Evolutionary conservation across 2,888 invertebrate species (phyloP).

Genomic region (Macropis europaea): DNA sequence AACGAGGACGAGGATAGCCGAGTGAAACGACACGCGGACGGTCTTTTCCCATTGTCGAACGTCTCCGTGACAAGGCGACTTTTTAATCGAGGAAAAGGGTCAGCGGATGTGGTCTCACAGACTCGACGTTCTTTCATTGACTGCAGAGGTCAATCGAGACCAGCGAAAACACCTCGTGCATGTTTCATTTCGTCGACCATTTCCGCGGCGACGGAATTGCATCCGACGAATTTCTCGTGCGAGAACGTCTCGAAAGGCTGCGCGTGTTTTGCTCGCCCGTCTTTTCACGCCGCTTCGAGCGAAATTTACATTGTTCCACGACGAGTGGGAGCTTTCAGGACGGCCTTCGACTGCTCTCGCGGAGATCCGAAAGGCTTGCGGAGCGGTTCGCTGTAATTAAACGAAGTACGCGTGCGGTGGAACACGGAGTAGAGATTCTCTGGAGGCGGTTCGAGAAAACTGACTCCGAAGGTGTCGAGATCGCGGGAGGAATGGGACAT

Average conservation of each 20-base stretch:
- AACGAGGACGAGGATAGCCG: constrained; percentile 23
- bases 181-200: neutral
- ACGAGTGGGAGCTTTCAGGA: no score
- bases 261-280: neutral
- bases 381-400: neutral
- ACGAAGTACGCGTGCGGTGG: neutral
- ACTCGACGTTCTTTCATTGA: constrained; percentile 1
- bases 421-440: neutral
- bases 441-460: neutral
- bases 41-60: neutral
- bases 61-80: no score
- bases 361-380: no score
- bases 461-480: neutral
- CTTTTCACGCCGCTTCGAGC: neutral
- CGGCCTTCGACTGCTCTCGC: no score
- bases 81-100: neutral
- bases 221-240: neutral
- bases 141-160: constrained; percentile 2
- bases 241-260: neutral
- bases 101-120: neutral
- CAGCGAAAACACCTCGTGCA: constrained; percentile 1
- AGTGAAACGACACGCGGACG: neutral
- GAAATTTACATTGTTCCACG: neutral
- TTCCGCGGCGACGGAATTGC: constrained; percentile 11
- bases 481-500: neutral